Evolutionary conservation across 1,140 invertebrate species (phyloP).

Genomic region (Sycophaga agraensis): DNA sequence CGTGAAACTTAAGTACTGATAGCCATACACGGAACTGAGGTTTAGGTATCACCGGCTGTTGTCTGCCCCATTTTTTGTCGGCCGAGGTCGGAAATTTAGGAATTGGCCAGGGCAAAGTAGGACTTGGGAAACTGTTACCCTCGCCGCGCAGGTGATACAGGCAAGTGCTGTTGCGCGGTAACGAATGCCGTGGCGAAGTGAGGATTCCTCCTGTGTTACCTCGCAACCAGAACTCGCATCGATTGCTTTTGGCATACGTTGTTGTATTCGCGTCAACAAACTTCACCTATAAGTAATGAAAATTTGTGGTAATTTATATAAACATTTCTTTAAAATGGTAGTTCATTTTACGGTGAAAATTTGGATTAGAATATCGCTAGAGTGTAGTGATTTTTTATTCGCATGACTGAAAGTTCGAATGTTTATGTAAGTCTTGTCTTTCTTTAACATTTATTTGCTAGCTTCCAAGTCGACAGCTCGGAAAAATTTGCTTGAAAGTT

Average conservation of each 20-base stretch:
- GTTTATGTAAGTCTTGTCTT: no score
- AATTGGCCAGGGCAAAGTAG: constrained; percentile 60
- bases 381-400: no score
- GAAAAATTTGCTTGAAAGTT: no score
- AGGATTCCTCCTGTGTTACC: constrained; percentile 75
- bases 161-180: constrained; percentile 83
- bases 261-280: constrained; percentile 79
- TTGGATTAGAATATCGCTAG: no score
- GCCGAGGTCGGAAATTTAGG: constrained; percentile 64
- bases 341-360: no score
- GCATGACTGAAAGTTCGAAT: no score
- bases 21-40: constrained; percentile 81
- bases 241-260: constrained; percentile 77
- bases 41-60: constrained; percentile 59
- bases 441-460: no score
- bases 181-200: constrained; percentile 76
- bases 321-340: no score
- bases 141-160: constrained; percentile 77
- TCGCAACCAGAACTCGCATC: constrained; percentile 83
- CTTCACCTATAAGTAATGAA: no score
- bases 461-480: no score
- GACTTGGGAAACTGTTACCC: constrained; percentile 60
- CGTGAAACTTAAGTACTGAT: constrained; percentile 84
- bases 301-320: no score
- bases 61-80: constrained; percentile 61